Evolutionary conservation across 2,888 invertebrate genomes (phyloP).

Genomic region (Eledona agricola): DNA sequence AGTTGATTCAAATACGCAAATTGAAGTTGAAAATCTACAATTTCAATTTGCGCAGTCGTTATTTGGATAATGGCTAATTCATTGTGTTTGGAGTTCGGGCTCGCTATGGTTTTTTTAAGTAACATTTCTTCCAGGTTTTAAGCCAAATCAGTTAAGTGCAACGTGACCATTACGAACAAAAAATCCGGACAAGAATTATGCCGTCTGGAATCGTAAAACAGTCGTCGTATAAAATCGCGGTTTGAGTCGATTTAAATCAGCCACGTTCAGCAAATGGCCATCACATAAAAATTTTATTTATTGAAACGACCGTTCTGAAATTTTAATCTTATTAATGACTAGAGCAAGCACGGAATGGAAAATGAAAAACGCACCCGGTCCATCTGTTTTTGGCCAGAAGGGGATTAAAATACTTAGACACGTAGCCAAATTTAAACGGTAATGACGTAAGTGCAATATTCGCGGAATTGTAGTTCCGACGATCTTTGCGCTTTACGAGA

Average conservation of each 20-base stretch:
- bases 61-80: no score
- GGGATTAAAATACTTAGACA: conserved; percentile 2
- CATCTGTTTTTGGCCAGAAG: no score
- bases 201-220: conserved; percentile 27
- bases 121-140: no score
- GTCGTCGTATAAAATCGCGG: conserved; percentile 23
- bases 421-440: conserved; percentile 18
- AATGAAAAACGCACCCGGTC: no score
- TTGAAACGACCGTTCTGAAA: conserved; percentile 15
- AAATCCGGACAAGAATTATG: conserved; percentile 22
- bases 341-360: not conserved
- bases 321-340: conserved; percentile 13
- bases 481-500: conserved; percentile 33
- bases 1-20: not conserved
- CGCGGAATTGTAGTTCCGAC: conserved; percentile 21
- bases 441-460: conserved; percentile 24
- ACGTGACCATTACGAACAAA: conserved; percentile 8
- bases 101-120: no score
- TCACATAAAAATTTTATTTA: conserved; percentile 29
- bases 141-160: no score
- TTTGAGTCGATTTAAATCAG: conserved; percentile 30
- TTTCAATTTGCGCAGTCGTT: not conserved
- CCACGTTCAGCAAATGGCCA: conserved; percentile 22
- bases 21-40: conserved; percentile 2
- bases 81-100: no score